Conservation (phyloP, 2,888 invertebrate species). For the Stenodema calcarata region DNA sequence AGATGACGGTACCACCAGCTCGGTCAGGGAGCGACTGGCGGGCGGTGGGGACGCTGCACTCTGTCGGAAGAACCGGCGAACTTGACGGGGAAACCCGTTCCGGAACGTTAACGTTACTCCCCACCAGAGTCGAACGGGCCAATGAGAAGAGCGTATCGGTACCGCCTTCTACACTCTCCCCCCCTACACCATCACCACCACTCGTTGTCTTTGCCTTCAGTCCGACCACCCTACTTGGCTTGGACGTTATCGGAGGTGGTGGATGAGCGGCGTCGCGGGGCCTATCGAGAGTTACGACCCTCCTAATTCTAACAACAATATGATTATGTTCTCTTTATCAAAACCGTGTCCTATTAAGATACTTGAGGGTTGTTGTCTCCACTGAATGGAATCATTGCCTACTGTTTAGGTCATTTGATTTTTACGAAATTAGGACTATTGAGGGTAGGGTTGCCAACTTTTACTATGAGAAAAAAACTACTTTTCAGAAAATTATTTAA, state of each 20-base stretch:
- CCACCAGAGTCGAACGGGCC: constrained; percentile 33
- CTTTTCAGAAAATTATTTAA: too few relatives aligned
- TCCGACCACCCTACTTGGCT: constrained; percentile 24
- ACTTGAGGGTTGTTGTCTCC: not conserved
- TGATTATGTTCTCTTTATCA: constrained; percentile 30
- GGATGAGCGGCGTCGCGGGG: not conserved
- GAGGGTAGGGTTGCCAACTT: too few relatives aligned
- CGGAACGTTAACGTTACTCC: constrained; percentile 19
- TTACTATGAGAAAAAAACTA: too few relatives aligned
- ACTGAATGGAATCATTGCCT: not conserved
- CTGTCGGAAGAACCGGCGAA: constrained; percentile 44
- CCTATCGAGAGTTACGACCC: constrained; percentile 31
- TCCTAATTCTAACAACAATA: constrained; percentile 38
- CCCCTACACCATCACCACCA: too few relatives aligned
- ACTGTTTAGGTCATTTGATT: too few relatives aligned
- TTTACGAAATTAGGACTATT: too few relatives aligned
- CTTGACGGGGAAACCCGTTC: constrained; percentile 4
- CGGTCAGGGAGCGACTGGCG: constrained; percentile 52
- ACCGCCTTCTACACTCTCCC: constrained; percentile 50
- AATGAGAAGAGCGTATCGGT: constrained; percentile 43
- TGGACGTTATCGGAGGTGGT: not conserved
- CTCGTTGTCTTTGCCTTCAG: constrained; percentile 25
- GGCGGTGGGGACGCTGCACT: constrained; percentile 46
- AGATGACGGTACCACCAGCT: constrained; percentile 39
- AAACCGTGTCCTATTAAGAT: constrained; percentile 35